These are phyloP conservation scores for Argyra leucocephala DNA, from an alignment of 2,888 invertebrate species.

Conservation along the genomic window DNA sequence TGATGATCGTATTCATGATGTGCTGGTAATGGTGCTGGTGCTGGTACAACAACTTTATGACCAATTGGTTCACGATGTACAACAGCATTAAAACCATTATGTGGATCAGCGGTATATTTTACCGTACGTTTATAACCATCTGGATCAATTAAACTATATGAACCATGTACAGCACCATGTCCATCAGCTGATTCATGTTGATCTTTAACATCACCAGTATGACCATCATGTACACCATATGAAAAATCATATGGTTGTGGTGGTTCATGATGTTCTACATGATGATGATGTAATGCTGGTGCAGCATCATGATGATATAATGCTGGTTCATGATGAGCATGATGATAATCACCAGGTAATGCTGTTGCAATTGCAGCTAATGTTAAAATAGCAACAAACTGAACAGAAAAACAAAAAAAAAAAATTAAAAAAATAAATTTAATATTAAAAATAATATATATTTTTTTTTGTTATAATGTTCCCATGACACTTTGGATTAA, in stretches of 20 bases:
- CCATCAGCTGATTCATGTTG: conserved; percentile 47
- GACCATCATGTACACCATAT: conserved; percentile 46
- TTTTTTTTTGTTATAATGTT: too few species aligned
- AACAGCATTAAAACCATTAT: conserved; percentile 50
- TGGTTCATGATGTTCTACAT: conserved; percentile 35
- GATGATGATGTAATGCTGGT: conserved; percentile 13
- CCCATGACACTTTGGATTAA: too few species aligned
- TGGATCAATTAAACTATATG: conserved; percentile 47
- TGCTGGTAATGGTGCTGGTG: conserved; percentile 22
- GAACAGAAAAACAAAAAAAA: not conserved
- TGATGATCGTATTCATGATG: conserved; percentile 19
- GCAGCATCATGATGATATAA: conserved; percentile 11
- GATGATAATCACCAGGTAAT: conserved; percentile 32
- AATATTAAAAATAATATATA: too few species aligned
- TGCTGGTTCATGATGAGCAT: conserved; percentile 17
- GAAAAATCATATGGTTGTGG: conserved; percentile 47
- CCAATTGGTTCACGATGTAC: conserved; percentile 47
- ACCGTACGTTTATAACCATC: conserved; percentile 48
- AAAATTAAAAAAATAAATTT: not conserved
- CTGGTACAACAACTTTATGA: conserved; percentile 31
- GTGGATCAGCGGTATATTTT: conserved; percentile 48
- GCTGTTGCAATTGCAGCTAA: conserved; percentile 26
- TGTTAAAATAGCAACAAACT: conserved; percentile 17
- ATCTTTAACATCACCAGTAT: conserved; percentile 48
- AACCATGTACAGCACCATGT: conserved; percentile 47